Percentiles rank a stretch among this genome's conserved stretches.
These are phyloP conservation scores for Cynopterus sphinx DNA, from an alignment of 2,797 vertebrate species.

Conservation along the genomic window DNA sequence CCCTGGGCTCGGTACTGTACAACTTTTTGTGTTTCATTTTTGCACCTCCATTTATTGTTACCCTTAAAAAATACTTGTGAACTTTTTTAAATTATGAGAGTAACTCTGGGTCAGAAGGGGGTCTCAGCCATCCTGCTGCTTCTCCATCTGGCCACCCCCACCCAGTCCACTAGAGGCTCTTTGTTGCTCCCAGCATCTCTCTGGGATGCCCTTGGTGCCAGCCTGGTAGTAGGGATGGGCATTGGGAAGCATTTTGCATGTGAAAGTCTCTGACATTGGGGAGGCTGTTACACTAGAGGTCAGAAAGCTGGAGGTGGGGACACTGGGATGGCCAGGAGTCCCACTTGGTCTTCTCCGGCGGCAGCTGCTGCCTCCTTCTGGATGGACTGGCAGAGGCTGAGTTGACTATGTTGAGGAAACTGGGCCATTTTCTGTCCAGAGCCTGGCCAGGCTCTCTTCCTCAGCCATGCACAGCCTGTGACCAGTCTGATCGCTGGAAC, in stretches of 20 bases:
- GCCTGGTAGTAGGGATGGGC: rapidly evolving
- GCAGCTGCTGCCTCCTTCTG: not conserved
- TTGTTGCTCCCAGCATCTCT: too few relatives aligned
- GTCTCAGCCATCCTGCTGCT: not conserved
- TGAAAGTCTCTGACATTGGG: not conserved
- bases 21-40: not conserved
- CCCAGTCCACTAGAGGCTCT: not conserved
- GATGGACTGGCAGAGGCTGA: not conserved
- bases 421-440: not conserved
- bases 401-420: rapidly evolving
- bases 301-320: not conserved
- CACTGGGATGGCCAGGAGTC: not conserved
- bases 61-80: too few relatives aligned
- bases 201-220: not conserved
- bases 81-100: not conserved
- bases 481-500: not conserved
- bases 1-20: not conserved
- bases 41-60: not conserved
- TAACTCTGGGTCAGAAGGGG: not conserved
- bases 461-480: not conserved
- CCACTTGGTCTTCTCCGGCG: not conserved
- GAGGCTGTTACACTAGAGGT: not conserved
- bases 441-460: not conserved
- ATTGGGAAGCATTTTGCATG: not conserved
- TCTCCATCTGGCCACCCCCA: not conserved